Percentiles rank a stretch among this genome's conserved stretches.
These are phyloP conservation scores for Anisognathus igniventris DNA, from an alignment of 2,797 vertebrate species.

Conservation along the genomic window DNA sequence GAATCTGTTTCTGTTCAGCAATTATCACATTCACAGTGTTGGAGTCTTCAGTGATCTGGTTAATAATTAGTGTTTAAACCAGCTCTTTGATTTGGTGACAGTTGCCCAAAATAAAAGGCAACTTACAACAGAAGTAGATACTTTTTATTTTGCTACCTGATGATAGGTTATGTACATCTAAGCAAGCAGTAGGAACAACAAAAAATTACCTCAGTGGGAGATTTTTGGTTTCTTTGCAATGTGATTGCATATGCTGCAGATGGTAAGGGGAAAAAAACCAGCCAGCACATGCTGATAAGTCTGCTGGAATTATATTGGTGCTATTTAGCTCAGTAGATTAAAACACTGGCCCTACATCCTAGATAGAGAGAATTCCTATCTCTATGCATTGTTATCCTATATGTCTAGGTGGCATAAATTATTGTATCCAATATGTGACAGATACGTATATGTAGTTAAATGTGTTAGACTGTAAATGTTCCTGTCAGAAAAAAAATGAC, in stretches of 20 bases:
- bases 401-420: background rate
- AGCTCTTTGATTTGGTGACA: background rate
- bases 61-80: background rate
- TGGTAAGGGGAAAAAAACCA: background rate
- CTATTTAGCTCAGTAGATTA: background rate
- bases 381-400: background rate
- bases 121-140: background rate
- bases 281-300: constrained; percentile 1
- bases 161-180: background rate
- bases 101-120: background rate
- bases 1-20: background rate
- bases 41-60: background rate
- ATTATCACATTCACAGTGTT: background rate
- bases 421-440: background rate
- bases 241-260: constrained; percentile 26
- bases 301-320: background rate
- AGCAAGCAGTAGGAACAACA: background rate
- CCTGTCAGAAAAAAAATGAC: background rate
- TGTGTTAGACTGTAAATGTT: background rate
- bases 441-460: background rate
- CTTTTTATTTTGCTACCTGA: background rate
- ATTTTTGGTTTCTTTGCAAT: constrained; percentile 28
- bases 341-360: background rate
- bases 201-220: constrained; percentile 13
- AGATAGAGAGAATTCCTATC: background rate